phyloP scores from a whole-genome alignment of 2,797 vertebrate genomes.

The Semotilus atromaculatus region DNA sequence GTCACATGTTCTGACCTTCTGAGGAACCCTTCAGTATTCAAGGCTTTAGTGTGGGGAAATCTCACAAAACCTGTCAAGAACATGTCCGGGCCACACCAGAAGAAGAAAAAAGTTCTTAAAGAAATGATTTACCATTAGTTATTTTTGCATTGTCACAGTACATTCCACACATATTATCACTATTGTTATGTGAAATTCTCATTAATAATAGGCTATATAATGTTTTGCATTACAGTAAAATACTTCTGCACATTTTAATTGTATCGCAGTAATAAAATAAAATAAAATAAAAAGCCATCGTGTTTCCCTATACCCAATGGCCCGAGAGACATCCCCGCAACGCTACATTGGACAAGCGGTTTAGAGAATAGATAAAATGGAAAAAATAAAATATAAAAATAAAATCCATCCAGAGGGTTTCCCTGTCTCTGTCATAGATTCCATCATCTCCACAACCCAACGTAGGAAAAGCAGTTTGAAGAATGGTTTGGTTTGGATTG shows the following conservation, averaged over 20 bases:
- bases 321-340: not conserved
- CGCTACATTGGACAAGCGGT: not conserved
- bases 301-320: not conserved
- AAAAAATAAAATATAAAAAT: not conserved
- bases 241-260: not conserved
- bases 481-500: too few relatives aligned
- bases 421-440: too few relatives aligned
- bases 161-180: not conserved
- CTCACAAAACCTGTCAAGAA: conserved; percentile 17
- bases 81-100: not conserved
- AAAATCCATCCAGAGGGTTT: not conserved
- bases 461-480: too few relatives aligned
- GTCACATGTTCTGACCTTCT: conserved; percentile 31
- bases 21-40: conserved; percentile 41
- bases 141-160: not conserved
- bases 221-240: not conserved
- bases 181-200: not conserved
- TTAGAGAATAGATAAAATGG: not conserved
- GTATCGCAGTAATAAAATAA: not conserved
- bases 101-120: not conserved
- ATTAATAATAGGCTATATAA: not conserved
- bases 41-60: not conserved
- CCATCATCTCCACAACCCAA: too few relatives aligned
- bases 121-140: not conserved
- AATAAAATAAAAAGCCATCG: too few relatives aligned